Percentiles rank a stretch among this genome's conserved stretches.
phyloP scores from a whole-genome alignment of 1,140 invertebrate genomes.

The Cotesia chilonis region DNA sequence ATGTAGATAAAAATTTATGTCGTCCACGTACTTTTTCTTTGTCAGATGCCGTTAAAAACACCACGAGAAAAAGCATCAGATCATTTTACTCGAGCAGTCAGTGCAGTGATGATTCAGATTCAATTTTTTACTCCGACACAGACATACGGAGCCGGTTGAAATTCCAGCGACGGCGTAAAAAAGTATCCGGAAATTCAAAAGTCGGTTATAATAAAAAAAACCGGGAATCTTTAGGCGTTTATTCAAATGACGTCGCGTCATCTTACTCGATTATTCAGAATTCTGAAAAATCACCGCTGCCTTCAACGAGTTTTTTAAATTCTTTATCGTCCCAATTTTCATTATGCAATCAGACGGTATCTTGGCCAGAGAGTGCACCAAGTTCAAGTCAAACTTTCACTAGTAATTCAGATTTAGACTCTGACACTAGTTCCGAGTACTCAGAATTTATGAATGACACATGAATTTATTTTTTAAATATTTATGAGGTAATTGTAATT shows the following conservation, averaged over 20 bases:
- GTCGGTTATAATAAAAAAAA: conserved; percentile 57
- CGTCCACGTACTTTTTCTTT: conserved; percentile 59
- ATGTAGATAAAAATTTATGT: conserved; percentile 45
- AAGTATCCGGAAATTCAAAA: conserved; percentile 47
- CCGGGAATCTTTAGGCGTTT: conserved; percentile 38
- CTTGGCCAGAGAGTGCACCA: conserved; percentile 62
- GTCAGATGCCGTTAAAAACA: conserved; percentile 56
- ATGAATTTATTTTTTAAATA: conserved; percentile 40
- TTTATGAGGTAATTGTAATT: background rate
- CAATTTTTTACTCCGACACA: conserved; percentile 62
- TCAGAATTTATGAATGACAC: conserved; percentile 63
- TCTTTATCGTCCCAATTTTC: conserved; percentile 62
- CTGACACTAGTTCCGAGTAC: conserved; percentile 63
- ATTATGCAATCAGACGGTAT: conserved; percentile 56
- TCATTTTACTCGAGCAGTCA: conserved; percentile 60
- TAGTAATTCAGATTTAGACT: conserved; percentile 61
- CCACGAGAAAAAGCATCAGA: conserved; percentile 52
- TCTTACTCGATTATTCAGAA: conserved; percentile 53
- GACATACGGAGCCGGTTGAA: conserved; percentile 58
- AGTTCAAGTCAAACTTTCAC: conserved; percentile 64
- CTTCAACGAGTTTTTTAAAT: conserved; percentile 62
- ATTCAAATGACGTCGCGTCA: conserved; percentile 39
- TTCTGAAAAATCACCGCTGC: conserved; percentile 60
- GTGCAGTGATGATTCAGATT: conserved; percentile 63
- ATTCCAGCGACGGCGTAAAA: conserved; percentile 54